A percentile compares a stretch with the other conserved stretches of the same genome.
phyloP scores from a whole-genome alignment of 2,888 invertebrate genomes.

The Tetrapedia diversipes region DNA sequence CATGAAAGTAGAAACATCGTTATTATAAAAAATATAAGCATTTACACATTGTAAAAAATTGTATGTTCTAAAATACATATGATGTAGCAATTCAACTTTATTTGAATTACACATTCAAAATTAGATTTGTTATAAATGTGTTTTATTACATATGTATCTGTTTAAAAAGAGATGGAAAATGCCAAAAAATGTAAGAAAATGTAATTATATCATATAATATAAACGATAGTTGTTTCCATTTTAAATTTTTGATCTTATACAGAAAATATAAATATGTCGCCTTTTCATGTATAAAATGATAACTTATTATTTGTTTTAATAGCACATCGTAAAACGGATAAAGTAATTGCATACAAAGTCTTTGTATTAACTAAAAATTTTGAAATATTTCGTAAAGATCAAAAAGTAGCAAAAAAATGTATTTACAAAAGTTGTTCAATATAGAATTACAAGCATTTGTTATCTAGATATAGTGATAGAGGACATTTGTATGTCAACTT shows the following conservation, averaged over 20 bases:
- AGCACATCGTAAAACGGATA: slow-evolving; percentile 28
- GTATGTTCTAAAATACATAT: slow-evolving; percentile 34
- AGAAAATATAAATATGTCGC: slow-evolving; percentile 13
- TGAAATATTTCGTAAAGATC: no score
- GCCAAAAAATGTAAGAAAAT: slow-evolving; percentile 22
- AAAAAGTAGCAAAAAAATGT: no score
- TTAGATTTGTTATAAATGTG: slow-evolving; percentile 25
- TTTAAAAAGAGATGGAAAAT: slow-evolving; percentile 5
- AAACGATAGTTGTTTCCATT: neutral
- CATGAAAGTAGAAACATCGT: slow-evolving; percentile 18
- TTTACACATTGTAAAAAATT: slow-evolving; percentile 23
- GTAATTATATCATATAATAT: slow-evolving; percentile 4
- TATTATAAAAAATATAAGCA: slow-evolving; percentile 31
- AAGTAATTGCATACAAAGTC: slow-evolving; percentile 40
- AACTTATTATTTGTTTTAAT: slow-evolving; percentile 15
- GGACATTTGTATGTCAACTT: no score
- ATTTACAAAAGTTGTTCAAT: no score
- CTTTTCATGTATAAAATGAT: slow-evolving; percentile 19
- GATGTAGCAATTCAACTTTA: slow-evolving; percentile 25
- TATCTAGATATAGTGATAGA: no score
- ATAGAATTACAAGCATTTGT: no score
- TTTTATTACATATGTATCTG: slow-evolving; percentile 16
- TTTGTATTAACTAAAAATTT: no score
- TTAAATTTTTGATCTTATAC: neutral
- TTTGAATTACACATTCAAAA: slow-evolving; percentile 26